These are phyloP conservation scores for Physocephala rufipes DNA, from an alignment of 2,888 invertebrate species.

Conservation along the genomic window DNA sequence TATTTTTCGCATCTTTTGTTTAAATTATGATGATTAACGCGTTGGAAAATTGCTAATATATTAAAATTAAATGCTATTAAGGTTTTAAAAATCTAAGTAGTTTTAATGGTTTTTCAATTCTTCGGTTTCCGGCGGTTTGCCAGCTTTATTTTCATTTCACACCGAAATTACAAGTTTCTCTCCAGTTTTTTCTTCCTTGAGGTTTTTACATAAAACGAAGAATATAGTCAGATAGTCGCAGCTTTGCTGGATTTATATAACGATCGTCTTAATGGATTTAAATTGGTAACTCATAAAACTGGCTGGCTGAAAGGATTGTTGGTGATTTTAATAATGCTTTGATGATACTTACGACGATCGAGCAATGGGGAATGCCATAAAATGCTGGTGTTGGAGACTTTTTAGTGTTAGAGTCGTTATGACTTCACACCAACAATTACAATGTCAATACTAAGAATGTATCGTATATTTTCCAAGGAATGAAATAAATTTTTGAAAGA, in stretches of 20 bases:
- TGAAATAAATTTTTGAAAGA: background rate
- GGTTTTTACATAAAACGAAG: background rate
- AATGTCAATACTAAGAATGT: background rate
- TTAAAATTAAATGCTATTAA: slow-evolving; percentile 8
- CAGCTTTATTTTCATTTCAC: background rate
- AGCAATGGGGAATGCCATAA: background rate
- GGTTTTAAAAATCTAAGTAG: too few species aligned
- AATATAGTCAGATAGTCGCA: background rate
- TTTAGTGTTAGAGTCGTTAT: background rate
- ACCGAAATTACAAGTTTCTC: background rate
- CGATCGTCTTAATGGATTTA: slow-evolving; percentile 30
- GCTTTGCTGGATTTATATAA: slow-evolving; percentile 23
- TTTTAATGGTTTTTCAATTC: too few species aligned
- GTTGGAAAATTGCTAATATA: slow-evolving; percentile 23
- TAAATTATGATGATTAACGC: slow-evolving; percentile 12
- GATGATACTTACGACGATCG: background rate
- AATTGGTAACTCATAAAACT: slow-evolving; percentile 33
- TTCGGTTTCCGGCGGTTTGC: too few species aligned
- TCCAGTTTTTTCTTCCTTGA: background rate
- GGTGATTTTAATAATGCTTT: background rate
- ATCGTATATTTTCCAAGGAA: background rate
- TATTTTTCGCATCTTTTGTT: too few species aligned
- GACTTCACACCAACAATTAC: background rate
- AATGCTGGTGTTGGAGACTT: background rate
- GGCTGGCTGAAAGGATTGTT: background rate